Evolutionary conservation across 2,888 invertebrate species (phyloP), one percentile per base, ranked within the genome.

Genomic region (Campopleginae sp.): DNA sequence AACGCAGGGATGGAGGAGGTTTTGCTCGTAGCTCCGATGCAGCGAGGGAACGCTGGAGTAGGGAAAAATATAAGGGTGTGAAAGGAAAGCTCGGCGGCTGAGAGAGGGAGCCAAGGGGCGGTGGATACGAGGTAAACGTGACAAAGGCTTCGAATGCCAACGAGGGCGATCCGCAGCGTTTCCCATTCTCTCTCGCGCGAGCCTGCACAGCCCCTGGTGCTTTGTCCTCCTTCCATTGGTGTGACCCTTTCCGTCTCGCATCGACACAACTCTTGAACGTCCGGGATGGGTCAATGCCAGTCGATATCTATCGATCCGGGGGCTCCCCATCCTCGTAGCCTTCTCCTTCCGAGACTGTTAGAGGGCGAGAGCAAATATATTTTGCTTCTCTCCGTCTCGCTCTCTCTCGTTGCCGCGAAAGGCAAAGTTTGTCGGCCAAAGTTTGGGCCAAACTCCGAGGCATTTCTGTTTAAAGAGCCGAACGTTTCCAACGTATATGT

Each of bases 71-170:
- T 51, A 17, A 61, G 46, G 33, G 23, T 19, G 61, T 42, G 80
- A 17, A 12, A 31, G n/a, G 17, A 10, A 10, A 42, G 65, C 19
- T 58, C 58, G 58, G 58, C n/a, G 14, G 58, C 23, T 12, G 23
- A 23, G 38, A 68, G 31, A 66, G 44, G 17, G 48, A 42, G 8
- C 68, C 58, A 51, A n/a, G 38, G 14, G 54, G 54, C 54, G 54
- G 4, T 19, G 14, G 78, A 65, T 48, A 38, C 65, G 51, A 76
- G 54, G 71, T 17, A 65, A 42, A 63, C 71, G 44, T 58, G 88
- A 90, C 88, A 90, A 90, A 89, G 90, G 88, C 88, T 90, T 90
- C 89, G 89, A 90, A 90, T 89, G 86, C 87, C 88, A 86, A 76
- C 84, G 85, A 82, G 72, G 76, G 66, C 44, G 82, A 82, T 68